phyloP scores from a whole-genome alignment of 2,797 vertebrate species.

The Streptopelia turtur region DNA sequence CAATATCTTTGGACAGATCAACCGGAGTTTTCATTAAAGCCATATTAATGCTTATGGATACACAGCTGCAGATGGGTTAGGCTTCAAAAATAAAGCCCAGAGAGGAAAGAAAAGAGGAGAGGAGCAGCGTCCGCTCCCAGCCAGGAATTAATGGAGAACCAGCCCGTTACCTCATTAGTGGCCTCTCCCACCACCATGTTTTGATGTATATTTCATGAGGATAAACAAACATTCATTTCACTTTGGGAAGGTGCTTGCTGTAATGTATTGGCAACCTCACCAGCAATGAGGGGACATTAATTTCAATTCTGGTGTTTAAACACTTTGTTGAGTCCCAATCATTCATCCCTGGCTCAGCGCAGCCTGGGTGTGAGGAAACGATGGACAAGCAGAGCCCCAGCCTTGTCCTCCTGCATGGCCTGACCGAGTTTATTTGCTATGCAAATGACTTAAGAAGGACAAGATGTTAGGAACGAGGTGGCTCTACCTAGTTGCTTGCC shows the following conservation, averaged over 20 bases:
- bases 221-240: slow-evolving; percentile 95
- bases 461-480: not conserved
- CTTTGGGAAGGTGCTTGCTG: slow-evolving; percentile 88
- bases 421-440: not conserved
- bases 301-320: slow-evolving; percentile 89
- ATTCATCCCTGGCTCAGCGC: slow-evolving; percentile 82
- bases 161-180: slow-evolving; percentile 56
- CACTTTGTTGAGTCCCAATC: slow-evolving; percentile 88
- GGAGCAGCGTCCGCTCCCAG: not conserved
- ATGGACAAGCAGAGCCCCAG: not conserved
- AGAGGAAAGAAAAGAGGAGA: not conserved
- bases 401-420: not conserved
- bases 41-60: slow-evolving; percentile 78
- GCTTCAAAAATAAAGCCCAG: slow-evolving; percentile 24
- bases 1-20: slow-evolving; percentile 84
- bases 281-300: slow-evolving; percentile 85
- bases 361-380: slow-evolving; percentile 63
- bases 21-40: slow-evolving; percentile 82
- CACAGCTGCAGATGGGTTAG: slow-evolving; percentile 77
- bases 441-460: not conserved
- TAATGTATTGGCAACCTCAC: slow-evolving; percentile 88
- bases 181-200: slow-evolving; percentile 71
- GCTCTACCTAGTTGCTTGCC: not conserved
- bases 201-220: slow-evolving; percentile 87
- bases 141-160: slow-evolving; percentile 42